phyloP scores from a whole-genome alignment of 2,797 vertebrate species.

The Botia almorhae region DNA sequence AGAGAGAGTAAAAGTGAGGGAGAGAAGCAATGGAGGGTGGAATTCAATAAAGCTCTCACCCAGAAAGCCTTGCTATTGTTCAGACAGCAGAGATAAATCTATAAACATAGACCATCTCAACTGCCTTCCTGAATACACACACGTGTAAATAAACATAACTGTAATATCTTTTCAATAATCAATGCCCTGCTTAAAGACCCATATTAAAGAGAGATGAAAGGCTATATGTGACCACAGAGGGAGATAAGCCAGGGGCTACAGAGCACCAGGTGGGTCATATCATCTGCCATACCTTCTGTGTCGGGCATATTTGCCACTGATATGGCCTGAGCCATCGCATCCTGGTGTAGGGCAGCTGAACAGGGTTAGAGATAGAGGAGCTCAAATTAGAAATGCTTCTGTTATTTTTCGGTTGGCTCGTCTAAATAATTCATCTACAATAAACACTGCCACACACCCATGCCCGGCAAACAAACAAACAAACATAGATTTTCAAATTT shows the following conservation, averaged over 20 bases:
- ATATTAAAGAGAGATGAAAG: conserved; percentile 23
- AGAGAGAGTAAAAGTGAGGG: conserved; percentile 47
- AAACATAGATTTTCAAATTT: conserved; percentile 46
- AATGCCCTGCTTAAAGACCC: conserved; percentile 62
- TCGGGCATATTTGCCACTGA: conserved; percentile 94
- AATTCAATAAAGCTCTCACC: conserved; percentile 80
- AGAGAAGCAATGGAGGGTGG: conserved; percentile 68
- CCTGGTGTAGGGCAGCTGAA: conserved; percentile 96
- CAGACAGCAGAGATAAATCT: conserved; percentile 64
- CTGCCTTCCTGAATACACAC: conserved; percentile 71
- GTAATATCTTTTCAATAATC: conserved; percentile 76
- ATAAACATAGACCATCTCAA: conserved; percentile 75
- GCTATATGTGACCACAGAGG: conserved; percentile 8
- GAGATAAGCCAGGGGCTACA: conserved; percentile 33
- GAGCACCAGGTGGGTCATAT: conserved; percentile 33
- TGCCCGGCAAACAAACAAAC: conserved; percentile 19
- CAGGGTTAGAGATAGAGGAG: conserved; percentile 71
- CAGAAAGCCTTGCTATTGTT: conserved; percentile 61
- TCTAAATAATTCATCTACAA: conserved; percentile 58
- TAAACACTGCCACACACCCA: conserved; percentile 47
- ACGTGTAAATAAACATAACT: conserved; percentile 74
- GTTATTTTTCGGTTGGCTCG: conserved; percentile 62
- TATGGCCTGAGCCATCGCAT: conserved; percentile 94
- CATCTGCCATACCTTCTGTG: conserved; percentile 91
- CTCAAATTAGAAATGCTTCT: conserved; percentile 69